A percentile compares a stretch with the other conserved stretches of the same genome.
Conservation (phyloP, 2,888 invertebrate genomes). For the Chironomus tentans region DNA sequence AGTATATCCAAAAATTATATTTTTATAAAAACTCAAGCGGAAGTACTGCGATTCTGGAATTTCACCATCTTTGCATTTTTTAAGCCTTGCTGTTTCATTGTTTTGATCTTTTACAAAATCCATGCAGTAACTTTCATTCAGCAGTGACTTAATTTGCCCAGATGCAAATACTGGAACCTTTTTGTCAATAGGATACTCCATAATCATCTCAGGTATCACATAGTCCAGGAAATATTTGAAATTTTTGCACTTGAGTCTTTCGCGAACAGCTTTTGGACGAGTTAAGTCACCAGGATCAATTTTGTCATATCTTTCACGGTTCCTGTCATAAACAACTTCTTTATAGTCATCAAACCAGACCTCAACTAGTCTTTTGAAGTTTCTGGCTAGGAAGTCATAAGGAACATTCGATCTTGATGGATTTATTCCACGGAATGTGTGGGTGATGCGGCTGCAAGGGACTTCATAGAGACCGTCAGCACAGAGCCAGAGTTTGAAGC, state of each 20-base stretch:
- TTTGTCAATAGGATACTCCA: slow-evolving; percentile 69
- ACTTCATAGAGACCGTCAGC: slow-evolving; percentile 88
- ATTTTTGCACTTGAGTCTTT: slow-evolving; percentile 70
- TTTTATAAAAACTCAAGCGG: slow-evolving; percentile 33
- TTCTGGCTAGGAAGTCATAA: slow-evolving; percentile 51
- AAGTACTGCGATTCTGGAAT: slow-evolving; percentile 37
- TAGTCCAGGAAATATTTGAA: slow-evolving; percentile 93
- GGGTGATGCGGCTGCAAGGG: slow-evolving; percentile 87
- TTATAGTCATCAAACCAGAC: slow-evolving; percentile 58
- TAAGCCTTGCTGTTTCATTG: slow-evolving; percentile 36
- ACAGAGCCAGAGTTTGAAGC: slow-evolving; percentile 96
- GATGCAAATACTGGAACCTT: slow-evolving; percentile 72
- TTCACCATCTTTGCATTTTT: slow-evolving; percentile 31
- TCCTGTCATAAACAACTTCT: slow-evolving; percentile 67
- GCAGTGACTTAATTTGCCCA: slow-evolving; percentile 56
- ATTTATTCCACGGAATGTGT: slow-evolving; percentile 77
- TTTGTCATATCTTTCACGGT: slow-evolving; percentile 57
- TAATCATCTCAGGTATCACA: slow-evolving; percentile 80
- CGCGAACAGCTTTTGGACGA: slow-evolving; percentile 65
- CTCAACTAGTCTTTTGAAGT: slow-evolving; percentile 71
- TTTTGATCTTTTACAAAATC: slow-evolving; percentile 47
- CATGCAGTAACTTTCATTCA: slow-evolving; percentile 55
- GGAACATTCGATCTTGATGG: slow-evolving; percentile 67
- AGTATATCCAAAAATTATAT: slow-evolving; percentile 44
- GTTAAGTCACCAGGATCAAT: slow-evolving; percentile 74